Evolutionary conservation across 2,797 vertebrate species (phyloP), one percentile per base, ranked within the genome.

Genomic region (Dromococcyx pavoninus): DNA sequence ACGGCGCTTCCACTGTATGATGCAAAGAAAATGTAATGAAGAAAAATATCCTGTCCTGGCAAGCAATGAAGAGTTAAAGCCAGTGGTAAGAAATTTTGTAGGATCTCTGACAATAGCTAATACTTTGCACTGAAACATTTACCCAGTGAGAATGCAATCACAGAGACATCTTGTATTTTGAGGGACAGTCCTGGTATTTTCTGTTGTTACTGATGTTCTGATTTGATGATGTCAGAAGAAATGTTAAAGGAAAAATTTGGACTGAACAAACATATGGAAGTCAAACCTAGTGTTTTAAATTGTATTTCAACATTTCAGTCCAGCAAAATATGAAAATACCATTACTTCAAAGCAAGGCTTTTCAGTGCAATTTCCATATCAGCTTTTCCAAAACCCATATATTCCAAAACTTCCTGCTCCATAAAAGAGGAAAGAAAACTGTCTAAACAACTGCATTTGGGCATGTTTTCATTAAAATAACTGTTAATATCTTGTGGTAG

Each of bases 301-400:
- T 46, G 35, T 89, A 75, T 90, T 77, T 84, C 79, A 81, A 44
- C 30, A 60, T 64, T 76, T 65, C 10, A 65, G 14, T 67, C 44
- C 27, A 56, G 70, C 35, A 70, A 90, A 82, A 87, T 57, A 13
- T 17, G 60, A 78, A 60, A 87, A 89, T 61, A 8, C 4, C 17
- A n/a, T 71, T 85, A 89, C 71, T 95, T 91, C 50, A 89, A 89
- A 94, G 69, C 24, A n/a, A 21, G 5, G 23, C 14, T 79, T 95
- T 82, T 82, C 4, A 11, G 17, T 54, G 60, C 13, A 61, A 77
- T 77, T 91, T 86, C 60, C 81, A 92, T 43, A 32, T 24, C 2
- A 4, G 7, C 37, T 76, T 89, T 91, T 89, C 53, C 37, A 71
- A 87, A 91, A 74, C 5, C 1, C 11, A 46, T 43, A 32, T 71